phyloP scores from a whole-genome alignment of 2,113 vertebrate species.

The Urocolius indicus region DNA sequence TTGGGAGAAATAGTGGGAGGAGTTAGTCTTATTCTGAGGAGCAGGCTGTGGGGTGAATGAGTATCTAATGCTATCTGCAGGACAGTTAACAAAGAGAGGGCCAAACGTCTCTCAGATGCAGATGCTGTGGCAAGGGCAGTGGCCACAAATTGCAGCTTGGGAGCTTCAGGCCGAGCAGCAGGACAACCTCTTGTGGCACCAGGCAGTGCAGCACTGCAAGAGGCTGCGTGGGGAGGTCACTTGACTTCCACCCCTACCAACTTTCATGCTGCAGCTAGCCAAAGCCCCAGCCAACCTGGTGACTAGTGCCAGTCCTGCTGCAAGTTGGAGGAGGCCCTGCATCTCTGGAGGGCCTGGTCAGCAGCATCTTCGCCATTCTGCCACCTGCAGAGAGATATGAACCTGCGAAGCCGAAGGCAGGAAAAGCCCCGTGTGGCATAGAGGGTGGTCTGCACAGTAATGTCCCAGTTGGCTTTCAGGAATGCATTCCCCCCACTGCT shows the following conservation, averaged over 20 bases:
- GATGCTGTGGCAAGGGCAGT: background rate
- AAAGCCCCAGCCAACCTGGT: background rate
- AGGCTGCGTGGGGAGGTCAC: background rate
- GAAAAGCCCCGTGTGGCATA: background rate
- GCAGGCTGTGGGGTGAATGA: background rate
- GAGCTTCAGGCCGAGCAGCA: background rate
- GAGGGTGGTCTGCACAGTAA: background rate
- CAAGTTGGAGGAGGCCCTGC: fast-evolving
- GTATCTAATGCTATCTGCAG: background rate
- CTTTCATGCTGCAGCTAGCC: background rate
- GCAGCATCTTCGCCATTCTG: background rate
- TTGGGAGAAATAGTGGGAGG: background rate
- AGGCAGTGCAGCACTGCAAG: background rate
- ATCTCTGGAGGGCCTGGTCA: background rate
- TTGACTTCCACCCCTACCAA: background rate
- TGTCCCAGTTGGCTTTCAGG: fast-evolving
- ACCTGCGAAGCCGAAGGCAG: background rate
- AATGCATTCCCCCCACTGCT: background rate
- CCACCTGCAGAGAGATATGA: background rate
- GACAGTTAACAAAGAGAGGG: background rate
- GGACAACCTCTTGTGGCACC: background rate
- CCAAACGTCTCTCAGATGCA: background rate
- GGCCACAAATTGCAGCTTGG: background rate
- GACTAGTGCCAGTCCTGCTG: background rate
- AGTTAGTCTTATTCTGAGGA: background rate